Percentiles rank a stretch among this genome's conserved stretches.
Conservation (phyloP, 2,113 vertebrate genomes). For the Syrrhaptes paradoxus region DNA sequence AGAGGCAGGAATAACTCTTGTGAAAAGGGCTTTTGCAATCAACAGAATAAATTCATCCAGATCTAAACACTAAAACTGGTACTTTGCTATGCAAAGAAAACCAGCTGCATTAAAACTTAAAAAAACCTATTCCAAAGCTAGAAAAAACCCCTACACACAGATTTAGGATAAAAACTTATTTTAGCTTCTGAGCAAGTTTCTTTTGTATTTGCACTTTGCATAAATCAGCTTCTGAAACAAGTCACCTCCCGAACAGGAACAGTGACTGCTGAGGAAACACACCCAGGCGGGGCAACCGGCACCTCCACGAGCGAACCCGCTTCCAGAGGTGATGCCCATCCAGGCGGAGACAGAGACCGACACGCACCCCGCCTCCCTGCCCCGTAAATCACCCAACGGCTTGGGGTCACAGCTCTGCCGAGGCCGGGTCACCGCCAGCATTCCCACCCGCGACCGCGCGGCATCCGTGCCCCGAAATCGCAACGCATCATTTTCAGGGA, state of each 20-base stretch:
- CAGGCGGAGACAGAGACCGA: fast-evolving
- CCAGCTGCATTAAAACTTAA: not conserved
- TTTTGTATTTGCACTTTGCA: not conserved
- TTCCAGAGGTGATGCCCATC: not conserved
- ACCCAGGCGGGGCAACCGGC: not conserved
- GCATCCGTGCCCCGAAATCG: not conserved
- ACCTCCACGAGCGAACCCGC: fast-evolving
- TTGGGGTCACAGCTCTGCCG: not conserved
- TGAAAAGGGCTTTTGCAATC: not conserved
- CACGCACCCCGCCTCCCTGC: fast-evolving
- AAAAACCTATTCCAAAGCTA: not conserved
- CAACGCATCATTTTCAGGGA: fast-evolving
- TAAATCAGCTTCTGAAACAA: not conserved
- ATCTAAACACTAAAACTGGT: not conserved
- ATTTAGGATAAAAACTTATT: not conserved
- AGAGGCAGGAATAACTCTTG: not conserved
- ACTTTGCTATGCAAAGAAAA: not conserved
- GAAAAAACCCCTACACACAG: fast-evolving
- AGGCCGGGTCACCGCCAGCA: fast-evolving
- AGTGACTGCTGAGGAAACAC: not conserved
- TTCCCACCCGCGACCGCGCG: fast-evolving
- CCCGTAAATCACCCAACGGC: fast-evolving
- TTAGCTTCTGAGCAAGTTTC: not conserved
- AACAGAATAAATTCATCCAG: not conserved
- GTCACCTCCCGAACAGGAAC: no score